Conservation (phyloP, 1,140 invertebrate genomes). For the Drosophila kikkawai region DNA sequence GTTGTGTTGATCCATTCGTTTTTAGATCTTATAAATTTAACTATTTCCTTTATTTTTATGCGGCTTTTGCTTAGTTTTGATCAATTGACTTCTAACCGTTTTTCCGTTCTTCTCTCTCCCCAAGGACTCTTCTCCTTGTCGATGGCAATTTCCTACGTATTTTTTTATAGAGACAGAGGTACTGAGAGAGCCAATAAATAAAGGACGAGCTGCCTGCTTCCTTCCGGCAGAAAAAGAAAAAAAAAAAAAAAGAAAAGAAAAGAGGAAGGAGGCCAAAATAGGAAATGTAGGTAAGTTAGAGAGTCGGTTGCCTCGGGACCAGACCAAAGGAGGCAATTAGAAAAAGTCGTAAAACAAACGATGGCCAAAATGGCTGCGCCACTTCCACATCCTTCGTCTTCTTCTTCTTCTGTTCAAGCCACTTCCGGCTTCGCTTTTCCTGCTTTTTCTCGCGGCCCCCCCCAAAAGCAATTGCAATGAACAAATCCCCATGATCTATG, state of each 20-base stretch:
- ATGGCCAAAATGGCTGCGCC: conserved; percentile 45
- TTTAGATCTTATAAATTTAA: neutral
- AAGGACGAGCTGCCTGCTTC: conserved; percentile 51
- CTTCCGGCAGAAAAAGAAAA: neutral
- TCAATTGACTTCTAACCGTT: neutral
- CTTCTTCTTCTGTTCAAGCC: neutral
- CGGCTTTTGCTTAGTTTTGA: neutral
- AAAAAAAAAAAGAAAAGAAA: neutral
- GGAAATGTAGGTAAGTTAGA: conserved; percentile 18
- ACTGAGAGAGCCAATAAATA: conserved; percentile 58
- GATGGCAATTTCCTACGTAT: conserved; percentile 52
- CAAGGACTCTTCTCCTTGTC: conserved; percentile 43
- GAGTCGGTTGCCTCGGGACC: conserved; percentile 30
- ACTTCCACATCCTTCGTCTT: neutral
- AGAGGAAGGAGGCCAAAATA: conserved; percentile 1
- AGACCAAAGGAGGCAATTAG: conserved; percentile 56
- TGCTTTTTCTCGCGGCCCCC: neutral
- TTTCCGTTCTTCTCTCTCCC: conserved; percentile 1
- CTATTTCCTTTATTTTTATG: neutral
- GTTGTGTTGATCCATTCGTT: neutral
- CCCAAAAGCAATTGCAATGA: conserved; percentile 29
- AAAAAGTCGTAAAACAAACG: conserved; percentile 70
- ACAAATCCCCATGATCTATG: conserved; percentile 48
- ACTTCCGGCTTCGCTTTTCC: neutral
- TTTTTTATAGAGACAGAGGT: conserved; percentile 3